phyloP scores from a whole-genome alignment of 1,140 invertebrate genomes.

The Hycleus cichorii region DNA sequence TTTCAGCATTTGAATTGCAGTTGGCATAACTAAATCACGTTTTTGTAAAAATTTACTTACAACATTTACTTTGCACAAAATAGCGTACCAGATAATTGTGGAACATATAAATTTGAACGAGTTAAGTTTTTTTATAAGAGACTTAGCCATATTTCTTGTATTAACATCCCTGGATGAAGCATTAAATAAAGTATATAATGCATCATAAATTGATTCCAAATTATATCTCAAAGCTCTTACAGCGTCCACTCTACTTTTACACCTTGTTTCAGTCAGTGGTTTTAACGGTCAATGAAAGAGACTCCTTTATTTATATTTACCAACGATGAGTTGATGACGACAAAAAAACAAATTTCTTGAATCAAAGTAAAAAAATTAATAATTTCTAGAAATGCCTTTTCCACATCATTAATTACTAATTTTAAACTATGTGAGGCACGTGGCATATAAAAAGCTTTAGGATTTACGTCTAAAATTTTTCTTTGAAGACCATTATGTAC shows the following conservation, averaged over 20 bases:
- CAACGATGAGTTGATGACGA: neutral
- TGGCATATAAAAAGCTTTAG: conserved; percentile 23
- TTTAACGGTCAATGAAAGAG: conserved; percentile 32
- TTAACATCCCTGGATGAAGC: conserved; percentile 1
- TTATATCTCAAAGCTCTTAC: conserved; percentile 24
- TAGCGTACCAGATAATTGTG: conserved; percentile 14
- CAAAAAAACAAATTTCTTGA: conserved; percentile 13
- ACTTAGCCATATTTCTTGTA: conserved; percentile 11
- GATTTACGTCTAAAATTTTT: conserved; percentile 22
- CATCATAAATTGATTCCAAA: conserved; percentile 21
- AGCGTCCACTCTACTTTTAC: conserved; percentile 28
- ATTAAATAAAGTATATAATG: conserved; percentile 16
- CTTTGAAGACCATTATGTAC: conserved; percentile 29
- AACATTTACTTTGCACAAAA: conserved; percentile 14
- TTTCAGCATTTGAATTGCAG: no score
- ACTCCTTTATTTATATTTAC: conserved; percentile 18
- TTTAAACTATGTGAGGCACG: conserved; percentile 28
- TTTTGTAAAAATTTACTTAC: conserved; percentile 17
- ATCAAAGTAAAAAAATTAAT: conserved; percentile 20
- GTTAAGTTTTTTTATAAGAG: conserved; percentile 12
- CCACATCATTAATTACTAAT: conserved; percentile 24
- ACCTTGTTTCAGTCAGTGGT: conserved; percentile 31
- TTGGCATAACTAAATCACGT: neutral
- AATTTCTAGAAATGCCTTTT: conserved; percentile 6
- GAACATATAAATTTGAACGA: conserved; percentile 19